Percentiles rank a stretch among this genome's conserved stretches.
phyloP scores from a whole-genome alignment of 1,140 invertebrate genomes.

The Bombus haemorrhoidalis region DNA sequence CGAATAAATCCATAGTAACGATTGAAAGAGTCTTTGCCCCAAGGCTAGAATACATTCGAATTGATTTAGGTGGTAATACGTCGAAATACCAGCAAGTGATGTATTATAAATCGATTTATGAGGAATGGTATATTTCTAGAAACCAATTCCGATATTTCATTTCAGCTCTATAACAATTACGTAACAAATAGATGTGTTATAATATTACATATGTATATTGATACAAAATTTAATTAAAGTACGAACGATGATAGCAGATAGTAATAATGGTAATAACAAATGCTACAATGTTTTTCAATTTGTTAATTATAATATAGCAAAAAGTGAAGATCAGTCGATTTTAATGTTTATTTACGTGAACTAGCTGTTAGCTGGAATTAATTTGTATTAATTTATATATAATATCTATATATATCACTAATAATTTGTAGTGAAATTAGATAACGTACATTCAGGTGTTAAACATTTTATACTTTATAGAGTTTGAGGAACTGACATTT shows the following conservation, averaged over 20 bases:
- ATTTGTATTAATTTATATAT: background rate
- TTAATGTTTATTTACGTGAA: background rate
- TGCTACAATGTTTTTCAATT: background rate
- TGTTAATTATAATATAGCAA: background rate
- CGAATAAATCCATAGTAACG: slow-evolving; percentile 22
- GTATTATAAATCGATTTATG: background rate
- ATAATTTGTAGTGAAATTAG: background rate
- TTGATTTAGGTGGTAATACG: background rate
- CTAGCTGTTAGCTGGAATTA: background rate
- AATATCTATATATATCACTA: too few relatives aligned
- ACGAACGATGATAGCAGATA: background rate
- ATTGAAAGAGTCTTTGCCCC: background rate
- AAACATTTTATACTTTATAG: background rate
- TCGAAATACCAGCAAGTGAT: background rate
- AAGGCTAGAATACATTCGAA: slow-evolving; percentile 29
- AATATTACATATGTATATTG: too few relatives aligned
- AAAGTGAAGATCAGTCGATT: background rate
- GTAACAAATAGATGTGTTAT: background rate
- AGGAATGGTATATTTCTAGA: background rate
- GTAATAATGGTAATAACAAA: background rate
- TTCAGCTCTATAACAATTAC: background rate
- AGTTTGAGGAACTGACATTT: background rate
- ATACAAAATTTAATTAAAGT: too few relatives aligned
- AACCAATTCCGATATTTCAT: too few relatives aligned
- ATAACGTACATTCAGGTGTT: background rate